Base-by-base conservation (phyloP, 1,140 invertebrate species). In the Scylla paramamosain region DNA sequence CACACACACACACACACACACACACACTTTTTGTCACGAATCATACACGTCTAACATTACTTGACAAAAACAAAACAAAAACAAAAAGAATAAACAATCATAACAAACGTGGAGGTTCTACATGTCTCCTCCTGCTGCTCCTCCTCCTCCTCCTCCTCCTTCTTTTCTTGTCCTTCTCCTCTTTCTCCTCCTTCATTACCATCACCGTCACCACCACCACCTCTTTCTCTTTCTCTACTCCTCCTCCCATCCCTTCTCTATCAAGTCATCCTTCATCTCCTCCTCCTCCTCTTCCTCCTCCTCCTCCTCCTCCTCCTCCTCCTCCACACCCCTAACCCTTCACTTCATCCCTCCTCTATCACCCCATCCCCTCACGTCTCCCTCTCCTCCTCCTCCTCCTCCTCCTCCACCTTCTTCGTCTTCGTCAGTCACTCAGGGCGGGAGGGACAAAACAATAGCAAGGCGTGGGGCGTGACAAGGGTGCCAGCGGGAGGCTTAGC, bases 121-220 rank as follows among this genome's bases (percentile, higher is more conserved):
- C 67, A n/a, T n/a, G 20, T 77, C n/a, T 77, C 67, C n/a, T 77
- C 67, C n/a, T 77, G 7, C 67, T 77, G 0, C n/a, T 77, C 67
- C n/a, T 77, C 67, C n/a, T 77, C 67, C n/a, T 77, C 67, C n/a
- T 77, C n/a, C n/a, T 77, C 67, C n/a, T 77, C 67, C n/a, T 77
- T 20, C n/a, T 77, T 20, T 8, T 77, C n/a, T 77, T 8, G 7
- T 77, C n/a, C 67, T 77, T 8, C 67, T 77, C n/a, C 67, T 77
- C n/a, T 20, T 77, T 77, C 67, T 77, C n/a, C n/a, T 77, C 67
- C 0, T 77, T 12, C 6, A n/a, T 1, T 77, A 77, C 25, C n/a
- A 77, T 77, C n/a, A 77, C 67, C 6, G n/a, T n/a, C n/a, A 77
- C 25, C n/a, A 77, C 8, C 1, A 77, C 25, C n/a, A 16, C 25